Evolutionary conservation across 2,797 vertebrate genomes (phyloP), one percentile per base, ranked within the genome.

Genomic region (Salmo trutta): DNA sequence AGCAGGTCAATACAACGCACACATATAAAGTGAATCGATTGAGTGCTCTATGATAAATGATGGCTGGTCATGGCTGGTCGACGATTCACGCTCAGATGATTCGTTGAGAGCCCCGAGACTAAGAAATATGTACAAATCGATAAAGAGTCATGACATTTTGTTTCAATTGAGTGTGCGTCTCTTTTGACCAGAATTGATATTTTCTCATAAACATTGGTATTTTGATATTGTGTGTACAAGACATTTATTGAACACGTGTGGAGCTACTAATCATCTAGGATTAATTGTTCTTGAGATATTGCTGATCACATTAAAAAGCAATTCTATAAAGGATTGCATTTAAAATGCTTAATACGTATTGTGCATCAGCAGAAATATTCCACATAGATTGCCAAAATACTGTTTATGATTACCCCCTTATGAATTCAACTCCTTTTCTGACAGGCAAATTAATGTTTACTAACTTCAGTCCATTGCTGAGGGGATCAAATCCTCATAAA

Each of bases 181-280:
- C 41, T 47, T 47, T 47, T 12, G 41, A 47, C 41, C 36, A 75
- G 47, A 10, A 75, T 19, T 17, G 14, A 5, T 41, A 19, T 70
- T 69, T 76, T 31, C 53, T 19, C 73, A 66, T 71, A 47, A 31
- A 66, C n/a, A 59, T 56, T 16, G 54, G 24, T 66, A 71, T 73
- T 75, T 31, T 59, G 5, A 17, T 24, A 74, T 47, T 12, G 41
- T 47, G 41, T 47, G n/a, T 70, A 56, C 65, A 53, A 74, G 47
- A 70, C 59, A 16, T 81, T 74, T 83, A 79, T 81, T 76, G 77
- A 67, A 75, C 47, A 51, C 76, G 51, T 76, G 64, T 67, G 71
- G 71, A 71, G 52, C 73, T 78, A 19, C 73, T 72, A 68, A 80
- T 75, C 75, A 65, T 52, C 75, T 72, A 47, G 75, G 75, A 73